Evolutionary conservation across 2,797 vertebrate species (phyloP), one percentile per base, ranked within the genome.

Genomic region (Loris lydekkerianus): DNA sequence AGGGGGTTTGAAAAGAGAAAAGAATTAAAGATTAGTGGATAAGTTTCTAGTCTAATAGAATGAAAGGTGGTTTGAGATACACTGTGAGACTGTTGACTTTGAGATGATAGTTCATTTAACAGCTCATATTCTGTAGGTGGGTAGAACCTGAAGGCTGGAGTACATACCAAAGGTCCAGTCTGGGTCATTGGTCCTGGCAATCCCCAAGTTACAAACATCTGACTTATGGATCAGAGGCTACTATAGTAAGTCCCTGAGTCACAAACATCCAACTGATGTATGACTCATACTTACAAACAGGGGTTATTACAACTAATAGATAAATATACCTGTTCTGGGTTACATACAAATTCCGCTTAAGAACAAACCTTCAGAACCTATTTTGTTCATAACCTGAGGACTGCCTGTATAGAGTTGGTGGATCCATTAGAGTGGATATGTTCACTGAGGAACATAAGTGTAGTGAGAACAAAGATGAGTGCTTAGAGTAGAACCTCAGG

Each of bases 1-100:
- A 25, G 31, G 11, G 13, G 8, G 86, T 77, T 90, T 75, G 91
- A 81, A 93, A 80, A 86, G 15, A 78, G 15, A 31, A 61, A 87
- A 87, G 37, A 78, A 29, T 43, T 20, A 81, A 87, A 86, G 25
- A 65, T 56, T 25, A 63, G 11, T 69, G 86, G 86, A 11, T 40
- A 69, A n/a, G 18, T 77, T 80, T 90, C 61, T 61, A n/a, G 18
- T 85, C 18, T 60, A 89, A 67, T 20, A 20, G 53, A 93, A 86
- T 75, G 82, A 80, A 84, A 87, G n/a, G 4, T 88, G 70, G 53
- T 77, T 91, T 89, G 73, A 95, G 63, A 53, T 87, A 23, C 67
- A 67, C 49, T 40, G 10, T 76, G 86, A 87, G 40, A 11, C 43
- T 29, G 20, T 0, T 78, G 61, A 73, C 11, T 81, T 61, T 67